A percentile compares a stretch with the other conserved stretches of the same genome.
These are phyloP conservation scores for Orthonychiurus folsomi DNA, from an alignment of 2,888 invertebrate genomes.

Conservation along the genomic window DNA sequence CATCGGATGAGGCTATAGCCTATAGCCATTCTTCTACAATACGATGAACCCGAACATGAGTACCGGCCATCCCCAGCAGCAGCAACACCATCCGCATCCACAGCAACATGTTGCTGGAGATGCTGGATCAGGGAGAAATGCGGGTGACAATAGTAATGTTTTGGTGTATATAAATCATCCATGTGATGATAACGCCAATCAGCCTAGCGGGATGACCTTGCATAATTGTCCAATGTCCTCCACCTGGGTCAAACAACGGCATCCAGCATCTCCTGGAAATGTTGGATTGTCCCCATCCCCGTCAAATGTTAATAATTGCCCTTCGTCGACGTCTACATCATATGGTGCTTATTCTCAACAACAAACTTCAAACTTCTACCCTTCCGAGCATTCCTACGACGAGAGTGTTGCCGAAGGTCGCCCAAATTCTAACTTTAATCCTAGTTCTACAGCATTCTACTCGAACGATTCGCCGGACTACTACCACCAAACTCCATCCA, in stretches of 20 bases:
- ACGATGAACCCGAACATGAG: slow-evolving; percentile 23
- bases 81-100: slow-evolving; percentile 22
- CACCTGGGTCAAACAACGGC: slow-evolving; percentile 30
- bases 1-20: slow-evolving; percentile 6
- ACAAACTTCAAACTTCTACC: background rate
- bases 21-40: background rate
- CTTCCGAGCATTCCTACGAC: background rate
- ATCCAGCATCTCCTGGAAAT: slow-evolving; percentile 8
- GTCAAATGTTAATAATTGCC: slow-evolving; percentile 13
- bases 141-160: background rate
- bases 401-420: background rate
- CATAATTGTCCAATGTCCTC: slow-evolving; percentile 24
- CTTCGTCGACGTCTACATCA: slow-evolving; percentile 14
- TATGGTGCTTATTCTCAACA: slow-evolving; percentile 8
- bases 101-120: slow-evolving; percentile 14
- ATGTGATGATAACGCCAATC: background rate
- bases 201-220: background rate
- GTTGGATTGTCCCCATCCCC: slow-evolving; percentile 1
- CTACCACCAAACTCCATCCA: background rate
- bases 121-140: too few species aligned
- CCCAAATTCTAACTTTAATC: background rate
- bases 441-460: background rate
- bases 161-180: background rate
- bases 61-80: slow-evolving; percentile 19
- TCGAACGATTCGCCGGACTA: background rate